Base-by-base conservation (phyloP, 2,888 invertebrate genomes). In the Macrosoma leucophasiata region DNA sequence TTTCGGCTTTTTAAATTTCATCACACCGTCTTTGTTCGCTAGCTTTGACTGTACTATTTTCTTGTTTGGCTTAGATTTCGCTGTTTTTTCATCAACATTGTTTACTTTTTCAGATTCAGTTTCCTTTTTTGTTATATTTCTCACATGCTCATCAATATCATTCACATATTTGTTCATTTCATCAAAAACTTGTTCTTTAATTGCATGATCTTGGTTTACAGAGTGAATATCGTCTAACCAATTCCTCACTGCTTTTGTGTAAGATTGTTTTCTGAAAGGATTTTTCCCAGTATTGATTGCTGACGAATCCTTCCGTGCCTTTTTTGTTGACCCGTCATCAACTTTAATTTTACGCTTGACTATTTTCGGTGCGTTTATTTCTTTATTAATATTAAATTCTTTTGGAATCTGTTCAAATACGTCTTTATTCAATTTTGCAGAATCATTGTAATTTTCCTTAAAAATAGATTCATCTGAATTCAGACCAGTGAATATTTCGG, bases 1-100 rank as follows among this genome's bases (percentile, higher is more conserved):
- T 46, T 57, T 55, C 4, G 77, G 74, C 38, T 66, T 76, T 12
- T 46, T 43, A 39, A 58, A 82, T 46, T 81, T 82, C 79, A 82
- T 78, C 13, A 70, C 42, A 1, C 81, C 81, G 36, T 56, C 65
- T 53, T 69, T 76, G 35, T 82, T 79, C 2, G 64, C 57, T 29
- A 82, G 46, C 41, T 62, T 62, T 2, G 81, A 49, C 58, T 82
- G 82, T 9, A 79, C 40, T 3, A 56, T 48, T 50, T 63, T 75
- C 2, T 32, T 18, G 24, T 36, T 48, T 18, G 42, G 46, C 13
- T 46, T 41, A 18, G 10, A 2, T 9, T 46, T 39, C 17, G 2
- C n/a, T 18, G 10, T 7, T 23, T 17, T 15, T 6, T 13, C 27
- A 11, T 28, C 11, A 13, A 4, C 8, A 11, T n/a, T 17, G 5